phyloP scores from a whole-genome alignment of 2,797 vertebrate species.

The Etheostoma perlongum region DNA sequence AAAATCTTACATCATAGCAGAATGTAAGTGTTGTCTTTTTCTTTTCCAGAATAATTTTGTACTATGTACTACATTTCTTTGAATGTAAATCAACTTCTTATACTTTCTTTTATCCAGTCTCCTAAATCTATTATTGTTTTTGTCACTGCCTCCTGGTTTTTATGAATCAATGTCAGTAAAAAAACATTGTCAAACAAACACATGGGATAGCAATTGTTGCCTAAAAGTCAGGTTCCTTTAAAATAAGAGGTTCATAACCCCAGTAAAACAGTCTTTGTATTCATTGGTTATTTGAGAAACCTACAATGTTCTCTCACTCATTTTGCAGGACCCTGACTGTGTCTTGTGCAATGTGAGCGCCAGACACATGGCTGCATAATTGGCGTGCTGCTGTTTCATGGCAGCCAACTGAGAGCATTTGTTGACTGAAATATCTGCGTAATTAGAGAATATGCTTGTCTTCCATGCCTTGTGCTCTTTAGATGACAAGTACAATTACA shows the following conservation, averaged over 20 bases:
- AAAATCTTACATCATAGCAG: background rate
- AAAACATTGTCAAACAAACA: slow-evolving; percentile 21
- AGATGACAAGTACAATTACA: slow-evolving; percentile 75
- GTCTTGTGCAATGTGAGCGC: slow-evolving; percentile 29
- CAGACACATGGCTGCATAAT: slow-evolving; percentile 66
- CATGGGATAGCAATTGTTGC: background rate
- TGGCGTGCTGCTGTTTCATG: slow-evolving; percentile 71
- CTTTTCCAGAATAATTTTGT: background rate
- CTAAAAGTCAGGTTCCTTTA: background rate
- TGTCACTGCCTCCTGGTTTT: background rate
- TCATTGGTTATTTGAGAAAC: slow-evolving; percentile 27
- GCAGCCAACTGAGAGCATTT: slow-evolving; percentile 70
- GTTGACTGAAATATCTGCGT: slow-evolving; percentile 72
- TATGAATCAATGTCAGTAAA: background rate
- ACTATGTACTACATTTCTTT: background rate
- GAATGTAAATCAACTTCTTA: background rate
- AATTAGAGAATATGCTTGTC: slow-evolving; percentile 68
- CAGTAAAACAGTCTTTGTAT: slow-evolving; percentile 21
- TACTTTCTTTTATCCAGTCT: background rate
- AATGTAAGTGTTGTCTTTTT: background rate
- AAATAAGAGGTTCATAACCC: background rate
- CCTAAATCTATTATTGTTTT: background rate
- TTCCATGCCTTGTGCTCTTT: slow-evolving; percentile 67
- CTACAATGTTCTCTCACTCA: slow-evolving; percentile 21
- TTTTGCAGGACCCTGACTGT: slow-evolving; percentile 37